These are phyloP conservation scores for Stegastes partitus DNA, from an alignment of 2,113 vertebrate genomes.

Conservation along the genomic window DNA sequence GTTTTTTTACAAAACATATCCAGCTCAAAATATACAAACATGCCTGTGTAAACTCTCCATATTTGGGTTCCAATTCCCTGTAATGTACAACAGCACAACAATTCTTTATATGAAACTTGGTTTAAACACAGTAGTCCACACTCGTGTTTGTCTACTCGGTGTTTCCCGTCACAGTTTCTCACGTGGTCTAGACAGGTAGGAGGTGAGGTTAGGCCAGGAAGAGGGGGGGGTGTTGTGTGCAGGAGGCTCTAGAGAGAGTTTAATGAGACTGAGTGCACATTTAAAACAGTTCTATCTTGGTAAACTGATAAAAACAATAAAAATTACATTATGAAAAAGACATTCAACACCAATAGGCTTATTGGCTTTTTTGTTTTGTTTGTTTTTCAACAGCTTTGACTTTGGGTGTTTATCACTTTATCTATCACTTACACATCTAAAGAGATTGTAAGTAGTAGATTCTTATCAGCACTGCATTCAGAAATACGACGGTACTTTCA, in stretches of 20 bases:
- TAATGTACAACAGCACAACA: background rate
- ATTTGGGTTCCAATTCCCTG: background rate
- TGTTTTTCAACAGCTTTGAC: too few species aligned
- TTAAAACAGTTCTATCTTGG: background rate
- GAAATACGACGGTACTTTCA: background rate
- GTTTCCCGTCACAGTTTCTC: constrained; percentile 34
- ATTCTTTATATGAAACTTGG: background rate
- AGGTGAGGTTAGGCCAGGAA: constrained; percentile 26
- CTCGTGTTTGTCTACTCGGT: background rate
- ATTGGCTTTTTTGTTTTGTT: too few species aligned
- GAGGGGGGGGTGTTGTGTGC: background rate
- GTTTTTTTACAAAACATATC: background rate
- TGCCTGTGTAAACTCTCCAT: background rate
- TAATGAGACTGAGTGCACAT: background rate
- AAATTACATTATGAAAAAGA: too few species aligned
- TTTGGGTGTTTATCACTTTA: too few species aligned
- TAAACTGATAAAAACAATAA: too few species aligned
- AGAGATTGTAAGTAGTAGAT: too few species aligned
- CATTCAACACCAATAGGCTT: too few species aligned
- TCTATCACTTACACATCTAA: too few species aligned
- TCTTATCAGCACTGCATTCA: background rate
- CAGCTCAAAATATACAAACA: too few species aligned
- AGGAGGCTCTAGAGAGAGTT: background rate
- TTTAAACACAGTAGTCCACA: constrained; percentile 8
- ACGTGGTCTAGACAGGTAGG: constrained; percentile 40